Evolutionary conservation across 2,113 vertebrate species (phyloP).

Genomic region (Limanda limanda): DNA sequence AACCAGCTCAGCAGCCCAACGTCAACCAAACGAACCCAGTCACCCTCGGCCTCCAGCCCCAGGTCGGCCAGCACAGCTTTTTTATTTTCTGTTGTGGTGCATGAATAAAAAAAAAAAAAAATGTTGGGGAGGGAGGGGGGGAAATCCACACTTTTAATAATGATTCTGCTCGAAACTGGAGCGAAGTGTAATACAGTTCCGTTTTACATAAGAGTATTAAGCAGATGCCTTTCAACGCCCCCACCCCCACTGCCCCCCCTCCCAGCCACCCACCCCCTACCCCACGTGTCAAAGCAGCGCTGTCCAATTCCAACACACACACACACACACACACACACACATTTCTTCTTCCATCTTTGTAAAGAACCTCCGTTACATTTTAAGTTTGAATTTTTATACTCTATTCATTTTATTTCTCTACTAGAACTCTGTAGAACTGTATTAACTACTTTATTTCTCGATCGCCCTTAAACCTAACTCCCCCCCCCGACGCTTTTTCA

Average conservation of each 20-base stretch:
- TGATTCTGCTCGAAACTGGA: conserved; percentile 57
- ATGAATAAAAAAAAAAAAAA: background rate
- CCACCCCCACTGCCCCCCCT: background rate
- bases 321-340: conserved; percentile 5
- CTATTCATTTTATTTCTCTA: background rate
- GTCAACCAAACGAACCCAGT: conserved; percentile 6
- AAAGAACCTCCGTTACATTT: background rate
- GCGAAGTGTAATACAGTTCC: conserved; percentile 76
- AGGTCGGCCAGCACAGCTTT: background rate
- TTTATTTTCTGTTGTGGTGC: background rate
- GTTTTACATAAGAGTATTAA: conserved; percentile 85
- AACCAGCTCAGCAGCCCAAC: background rate
- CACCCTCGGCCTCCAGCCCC: conserved; percentile 16
- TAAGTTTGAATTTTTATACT: background rate
- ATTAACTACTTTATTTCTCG: too few relatives aligned
- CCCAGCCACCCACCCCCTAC: background rate
- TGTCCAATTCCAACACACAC: conserved; percentile 56
- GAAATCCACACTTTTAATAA: conserved; percentile 76
- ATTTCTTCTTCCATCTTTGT: conserved; percentile 2
- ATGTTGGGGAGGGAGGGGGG: background rate
- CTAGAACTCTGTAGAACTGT: background rate
- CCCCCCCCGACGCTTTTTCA: background rate
- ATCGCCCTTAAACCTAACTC: too few relatives aligned
- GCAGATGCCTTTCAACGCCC: conserved; percentile 75
- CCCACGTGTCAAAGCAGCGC: conserved; percentile 43